Base-by-base conservation (phyloP, 1,140 invertebrate genomes). In the Phortica variegata region DNA sequence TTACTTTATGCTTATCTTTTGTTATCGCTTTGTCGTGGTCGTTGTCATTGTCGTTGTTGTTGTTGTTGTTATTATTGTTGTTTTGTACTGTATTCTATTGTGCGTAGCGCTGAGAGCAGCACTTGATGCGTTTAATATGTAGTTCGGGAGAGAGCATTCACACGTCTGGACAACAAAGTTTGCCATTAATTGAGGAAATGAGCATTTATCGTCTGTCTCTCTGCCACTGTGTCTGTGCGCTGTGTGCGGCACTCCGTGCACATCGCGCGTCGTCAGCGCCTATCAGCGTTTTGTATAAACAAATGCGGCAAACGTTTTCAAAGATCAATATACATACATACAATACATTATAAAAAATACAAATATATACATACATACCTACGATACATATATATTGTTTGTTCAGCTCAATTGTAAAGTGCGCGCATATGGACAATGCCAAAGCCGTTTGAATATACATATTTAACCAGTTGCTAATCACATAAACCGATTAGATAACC, bases 101-200 rank as follows among this genome's bases (percentile, higher is more conserved):
- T 17, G 51, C 26, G 32, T 31, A 15, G 16, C 42, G 18, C 10
- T 13, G 20, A 38, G 15, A 17, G 31, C 19, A 32, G 15, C 21
- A 39, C 41, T 42, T 48, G 43, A 42, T 58, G 43, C 42, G 54
- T 49, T 59, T 55, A 50, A 51, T 61, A 59, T 47, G 37, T 62
- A 54, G 48, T 54, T 44, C n/a, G n/a, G n/a, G n/a, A n/a, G n/a
- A n/a, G n/a, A n/a, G n/a, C n/a, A n/a, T n/a, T n/a, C n/a, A n/a
- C n/a, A n/a, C n/a, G n/a, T n/a, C n/a, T n/a, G n/a, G n/a, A n/a
- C n/a, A n/a, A n/a, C n/a, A n/a, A n/a, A n/a, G n/a, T n/a, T n/a
- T n/a, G n/a, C n/a, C n/a, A n/a, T n/a, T 63, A 66, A 66, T 66
- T 66, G 63, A 66, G 63, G 63, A 66, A 66, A 66, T 68, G 54